These are phyloP conservation scores for Silurus aristotelis DNA, from an alignment of 2,797 vertebrate species.

Conservation along the genomic window DNA sequence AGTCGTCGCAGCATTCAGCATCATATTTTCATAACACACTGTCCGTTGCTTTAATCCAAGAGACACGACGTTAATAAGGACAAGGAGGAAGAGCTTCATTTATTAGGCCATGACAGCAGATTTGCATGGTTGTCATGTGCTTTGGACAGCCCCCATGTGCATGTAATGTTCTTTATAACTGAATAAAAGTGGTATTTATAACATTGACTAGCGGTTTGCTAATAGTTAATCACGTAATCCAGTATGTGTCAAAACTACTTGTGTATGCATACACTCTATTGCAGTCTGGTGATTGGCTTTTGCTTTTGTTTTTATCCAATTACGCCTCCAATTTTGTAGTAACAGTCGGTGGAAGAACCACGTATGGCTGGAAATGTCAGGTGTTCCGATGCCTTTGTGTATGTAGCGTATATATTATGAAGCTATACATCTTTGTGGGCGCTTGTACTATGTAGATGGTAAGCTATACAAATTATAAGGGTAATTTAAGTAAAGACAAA, in stretches of 20 bases:
- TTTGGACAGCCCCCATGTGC: neutral
- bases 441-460: too few species aligned
- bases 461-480: neutral
- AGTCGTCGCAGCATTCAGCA: neutral
- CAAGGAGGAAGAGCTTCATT: neutral
- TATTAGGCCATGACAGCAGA: slow-evolving; percentile 3
- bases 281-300: too few species aligned
- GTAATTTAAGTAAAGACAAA: slow-evolving; percentile 27
- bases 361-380: too few species aligned
- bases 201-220: too few species aligned
- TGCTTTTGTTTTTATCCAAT: too few species aligned
- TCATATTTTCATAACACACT: neutral
- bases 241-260: neutral
- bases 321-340: too few species aligned
- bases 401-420: too few species aligned
- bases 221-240: neutral
- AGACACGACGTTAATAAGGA: neutral
- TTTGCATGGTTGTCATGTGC: slow-evolving; percentile 5
- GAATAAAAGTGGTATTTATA: neutral
- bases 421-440: too few species aligned
- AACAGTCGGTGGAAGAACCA: too few species aligned
- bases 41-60: neutral
- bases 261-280: neutral
- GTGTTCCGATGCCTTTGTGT: too few species aligned
- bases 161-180: neutral